Evolutionary conservation across 2,113 vertebrate species (phyloP), one percentile per base, ranked within the genome.

Genomic region (Aphyosemion australe): DNA sequence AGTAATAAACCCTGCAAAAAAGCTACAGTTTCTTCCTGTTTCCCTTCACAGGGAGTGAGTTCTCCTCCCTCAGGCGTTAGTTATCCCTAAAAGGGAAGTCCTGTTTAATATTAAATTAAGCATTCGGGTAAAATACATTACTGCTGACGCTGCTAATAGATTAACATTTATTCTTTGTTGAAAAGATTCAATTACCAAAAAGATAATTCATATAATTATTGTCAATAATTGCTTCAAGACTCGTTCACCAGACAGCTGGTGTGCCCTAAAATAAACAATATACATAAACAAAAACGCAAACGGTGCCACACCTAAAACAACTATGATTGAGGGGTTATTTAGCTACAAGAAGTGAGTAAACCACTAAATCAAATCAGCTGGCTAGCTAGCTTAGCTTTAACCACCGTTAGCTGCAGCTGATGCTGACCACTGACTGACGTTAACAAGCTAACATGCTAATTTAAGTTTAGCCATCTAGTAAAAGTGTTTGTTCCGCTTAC

Each of bases 371-470:
- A 48, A 11, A 48, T 8, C 11, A n/a, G 46, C 45, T 47, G n/a
- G 5, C 31, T 10, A 8, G 39, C 59, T 65, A 72, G 65, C 68
- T 34, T 37, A 42, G 41, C 26, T 26, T 4, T 4, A 26, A 5
- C 10, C 12, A 4, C 65, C 32, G 61, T 56, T 69, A 76, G 69
- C 79, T 49, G 60, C 75, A 79, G 74, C 78, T 82, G 80, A 70
- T 67, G 18, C 19, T 41, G 51, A 54, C 47, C 50, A 57, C 69
- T 59, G 57, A 62, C 48, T 58, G 54, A 6, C 73, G 19, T 56
- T 37, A 37, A 37, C 34, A 37, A 21, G 63, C 31, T 73, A 78
- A 21, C 64, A 54, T 57, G 71, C 69, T 83, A 72, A 53, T 61
- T 13, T 13, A 52, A 0, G 11, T 16, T n/a, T 12, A 12, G 3